Percentiles rank a stretch among this genome's conserved stretches.
Conservation (phyloP, 1,140 invertebrate species). For the Sesamia nonagrioides region DNA sequence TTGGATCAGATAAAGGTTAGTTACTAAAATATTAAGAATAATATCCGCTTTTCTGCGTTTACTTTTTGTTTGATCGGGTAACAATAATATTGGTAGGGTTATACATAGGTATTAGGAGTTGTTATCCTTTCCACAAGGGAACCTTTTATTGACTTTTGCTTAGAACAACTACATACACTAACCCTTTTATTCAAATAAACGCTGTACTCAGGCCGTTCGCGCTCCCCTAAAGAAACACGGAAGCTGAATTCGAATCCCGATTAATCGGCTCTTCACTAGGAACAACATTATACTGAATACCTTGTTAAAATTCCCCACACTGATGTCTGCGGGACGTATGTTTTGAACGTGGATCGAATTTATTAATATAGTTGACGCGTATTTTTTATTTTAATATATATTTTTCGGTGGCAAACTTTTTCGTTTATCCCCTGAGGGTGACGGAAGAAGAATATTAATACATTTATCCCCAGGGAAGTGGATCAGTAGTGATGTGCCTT, state of each 20-base stretch:
- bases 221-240: slow-evolving; percentile 1
- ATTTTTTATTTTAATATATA: slow-evolving; percentile 48
- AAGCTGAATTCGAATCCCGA: neutral
- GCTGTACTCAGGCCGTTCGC: neutral
- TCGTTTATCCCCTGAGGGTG: slow-evolving; percentile 21
- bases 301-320: slow-evolving; percentile 37
- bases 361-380: slow-evolving; percentile 39
- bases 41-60: no score
- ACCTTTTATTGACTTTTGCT: slow-evolving; percentile 1
- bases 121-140: neutral
- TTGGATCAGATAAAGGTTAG: neutral
- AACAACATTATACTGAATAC: slow-evolving; percentile 36
- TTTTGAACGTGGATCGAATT: slow-evolving; percentile 35
- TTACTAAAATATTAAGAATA: neutral
- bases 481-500: slow-evolving; percentile 44
- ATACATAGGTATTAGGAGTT: neutral
- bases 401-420: slow-evolving; percentile 33
- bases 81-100: neutral
- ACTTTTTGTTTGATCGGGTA: neutral
- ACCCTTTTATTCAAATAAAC: slow-evolving; percentile 12
- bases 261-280: slow-evolving; percentile 29
- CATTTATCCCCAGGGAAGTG: slow-evolving; percentile 21
- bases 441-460: slow-evolving; percentile 37
- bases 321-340: slow-evolving; percentile 29
- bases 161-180: neutral